Conservation (phyloP, 2,888 invertebrate genomes). For the Monopis laevigella region DNA sequence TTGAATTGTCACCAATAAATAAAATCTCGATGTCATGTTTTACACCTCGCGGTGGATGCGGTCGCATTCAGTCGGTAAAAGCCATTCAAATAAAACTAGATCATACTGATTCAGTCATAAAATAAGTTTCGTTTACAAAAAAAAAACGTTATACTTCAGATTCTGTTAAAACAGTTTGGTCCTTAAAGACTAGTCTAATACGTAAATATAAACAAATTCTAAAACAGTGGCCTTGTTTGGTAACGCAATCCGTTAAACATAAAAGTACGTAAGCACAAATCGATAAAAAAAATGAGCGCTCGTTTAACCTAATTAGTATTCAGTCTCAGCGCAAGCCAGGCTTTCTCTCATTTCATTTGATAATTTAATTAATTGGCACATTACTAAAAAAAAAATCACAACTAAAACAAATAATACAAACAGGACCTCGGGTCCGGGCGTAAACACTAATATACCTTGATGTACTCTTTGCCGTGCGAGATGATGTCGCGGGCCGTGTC, state of each 20-base stretch:
- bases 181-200: constrained; percentile 58
- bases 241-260: constrained; percentile 40
- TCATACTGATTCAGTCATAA: no score
- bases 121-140: no score
- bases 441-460: constrained; percentile 66
- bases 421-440: constrained; percentile 46
- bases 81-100: no score
- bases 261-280: constrained; percentile 33
- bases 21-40: no score
- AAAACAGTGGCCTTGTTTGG: constrained; percentile 31
- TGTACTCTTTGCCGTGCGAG: constrained; percentile 71
- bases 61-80: no score
- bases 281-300: constrained; percentile 29
- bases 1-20: no score
- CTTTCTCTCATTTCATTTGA: constrained; percentile 42
- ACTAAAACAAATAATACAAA: constrained; percentile 45
- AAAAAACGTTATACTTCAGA: constrained; percentile 1
- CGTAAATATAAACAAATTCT: constrained; percentile 39
- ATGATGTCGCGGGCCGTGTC: constrained; percentile 70
- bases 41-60: no score
- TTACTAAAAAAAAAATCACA: constrained; percentile 48
- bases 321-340: constrained; percentile 51
- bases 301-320: constrained; percentile 21
- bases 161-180: constrained; percentile 32
- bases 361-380: constrained; percentile 62